These are phyloP conservation scores for Nemapogon koenigi DNA, from an alignment of 2,888 invertebrate species.

Conservation along the genomic window DNA sequence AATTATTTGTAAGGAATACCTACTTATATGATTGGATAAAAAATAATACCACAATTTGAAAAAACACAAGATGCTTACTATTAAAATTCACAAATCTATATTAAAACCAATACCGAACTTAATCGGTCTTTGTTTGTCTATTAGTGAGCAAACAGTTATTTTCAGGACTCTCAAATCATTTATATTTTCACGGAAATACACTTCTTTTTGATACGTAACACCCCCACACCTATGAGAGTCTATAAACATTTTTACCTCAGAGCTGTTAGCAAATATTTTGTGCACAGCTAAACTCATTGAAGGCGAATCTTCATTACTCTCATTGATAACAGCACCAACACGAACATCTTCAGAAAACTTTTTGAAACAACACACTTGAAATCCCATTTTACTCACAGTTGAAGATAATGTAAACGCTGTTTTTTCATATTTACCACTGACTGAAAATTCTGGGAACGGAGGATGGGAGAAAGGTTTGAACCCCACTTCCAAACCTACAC, in stretches of 20 bases:
- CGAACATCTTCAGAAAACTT: conserved; percentile 38
- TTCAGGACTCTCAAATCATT: conserved; percentile 40
- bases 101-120: conserved; percentile 49
- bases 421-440: conserved; percentile 41
- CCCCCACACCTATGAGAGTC: conserved; percentile 51
- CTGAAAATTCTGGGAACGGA: conserved; percentile 26
- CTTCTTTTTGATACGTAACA: conserved; percentile 45
- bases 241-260: conserved; percentile 48
- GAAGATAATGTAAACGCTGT: conserved; percentile 35
- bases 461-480: conserved; percentile 34
- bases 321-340: conserved; percentile 42
- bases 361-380: conserved; percentile 46
- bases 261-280: conserved; percentile 37
- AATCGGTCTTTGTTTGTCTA: conserved; percentile 42
- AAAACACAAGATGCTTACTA: not conserved
- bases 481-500: conserved; percentile 40
- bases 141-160: conserved; percentile 39
- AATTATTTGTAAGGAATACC: too few relatives aligned
- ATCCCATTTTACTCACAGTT: conserved; percentile 38
- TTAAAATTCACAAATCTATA: conserved; percentile 34
- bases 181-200: conserved; percentile 37
- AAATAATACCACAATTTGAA: not conserved
- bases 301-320: conserved; percentile 29
- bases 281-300: conserved; percentile 41
- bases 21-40: not conserved